Evolutionary conservation across 2,113 vertebrate genomes (phyloP), one percentile per base, ranked within the genome.

Genomic region (Dolichotis patagonum): DNA sequence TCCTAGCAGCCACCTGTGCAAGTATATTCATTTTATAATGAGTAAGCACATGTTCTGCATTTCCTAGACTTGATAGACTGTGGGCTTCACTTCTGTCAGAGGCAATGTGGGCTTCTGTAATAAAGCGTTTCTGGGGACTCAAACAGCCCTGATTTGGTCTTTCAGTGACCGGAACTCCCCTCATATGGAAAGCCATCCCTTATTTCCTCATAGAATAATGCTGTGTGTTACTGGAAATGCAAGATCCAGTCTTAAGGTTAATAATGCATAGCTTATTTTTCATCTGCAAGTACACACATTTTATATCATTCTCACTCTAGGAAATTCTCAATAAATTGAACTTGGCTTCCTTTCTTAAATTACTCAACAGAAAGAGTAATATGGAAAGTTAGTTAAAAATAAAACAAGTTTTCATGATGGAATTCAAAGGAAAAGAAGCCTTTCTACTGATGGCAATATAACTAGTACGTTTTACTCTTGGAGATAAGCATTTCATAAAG

Each of bases 261-360:
- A 52, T 52, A 80, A 56, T 2, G 28, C 46, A 41, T 35, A 46
- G 30, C 82, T 88, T 80, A 43, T 95, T 92, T 96, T 75, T 73
- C 38, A 84, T 82, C 52, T 95, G 63, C n/a, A 96, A 10, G 65
- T 46, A 89, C 7, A 30, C 69, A 85, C 20, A 89, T 85, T 67
- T 58, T 26, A 62, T 81, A 60, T 46, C 35, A 84, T 87, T 80
- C 41, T 95, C 41, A 83, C 62, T 43, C 67, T 22, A 1, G 56
- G 75, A 92, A 82, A 85, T 85, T 85, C 77, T 95, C 69, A 69
- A 28, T 90, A 88, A 91, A 95, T 46, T 85, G 43, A 91, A 84
- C 10, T 78, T 96, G 26, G 43, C 69, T 86, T 88, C 63, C 75
- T 92, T 93, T 92, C 81, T 60, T 91, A 92, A 90, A 77, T 65